A percentile compares a stretch with the other conserved stretches of the same genome.
Evolutionary conservation across 1,140 invertebrate genomes (phyloP).

Genomic region (Procambarus clarkii): DNA sequence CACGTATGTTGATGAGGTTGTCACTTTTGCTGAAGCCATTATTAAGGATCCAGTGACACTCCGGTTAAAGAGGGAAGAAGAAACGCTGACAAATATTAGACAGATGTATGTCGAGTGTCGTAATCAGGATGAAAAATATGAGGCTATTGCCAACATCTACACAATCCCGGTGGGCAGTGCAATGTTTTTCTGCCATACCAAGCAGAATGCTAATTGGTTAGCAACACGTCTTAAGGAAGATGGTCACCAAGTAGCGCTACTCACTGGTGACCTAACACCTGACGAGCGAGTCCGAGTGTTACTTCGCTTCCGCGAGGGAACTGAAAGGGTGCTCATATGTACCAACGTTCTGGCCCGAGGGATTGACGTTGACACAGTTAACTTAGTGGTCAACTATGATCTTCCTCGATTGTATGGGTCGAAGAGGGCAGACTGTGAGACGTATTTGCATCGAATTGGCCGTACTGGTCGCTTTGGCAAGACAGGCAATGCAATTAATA

Average conservation of each 20-base stretch:
- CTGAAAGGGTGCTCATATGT: slow-evolving; percentile 98
- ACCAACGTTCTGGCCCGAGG: slow-evolving; percentile 97
- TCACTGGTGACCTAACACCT: slow-evolving; percentile 88
- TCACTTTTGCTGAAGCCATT: slow-evolving; percentile 97
- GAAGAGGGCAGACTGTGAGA: slow-evolving; percentile 93
- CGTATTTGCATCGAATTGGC: slow-evolving; percentile 97
- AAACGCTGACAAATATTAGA: slow-evolving; percentile 97
- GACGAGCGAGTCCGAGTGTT: slow-evolving; percentile 94
- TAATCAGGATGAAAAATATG: slow-evolving; percentile 88
- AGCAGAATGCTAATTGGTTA: slow-evolving; percentile 92
- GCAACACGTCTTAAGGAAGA: slow-evolving; percentile 91
- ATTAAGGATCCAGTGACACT: slow-evolving; percentile 94
- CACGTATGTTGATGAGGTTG: slow-evolving; percentile 95
- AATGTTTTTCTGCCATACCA: slow-evolving; percentile 98
- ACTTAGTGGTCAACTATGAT: slow-evolving; percentile 99
- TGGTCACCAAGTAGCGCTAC: slow-evolving; percentile 94
- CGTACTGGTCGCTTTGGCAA: slow-evolving; percentile 97
- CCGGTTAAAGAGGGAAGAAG: slow-evolving; percentile 87
- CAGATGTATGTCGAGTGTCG: slow-evolving; percentile 93
- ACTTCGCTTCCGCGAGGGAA: slow-evolving; percentile 93
- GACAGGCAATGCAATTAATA: slow-evolving; percentile 95
- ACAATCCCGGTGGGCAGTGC: slow-evolving; percentile 97
- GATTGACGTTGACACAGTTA: slow-evolving; percentile 95
- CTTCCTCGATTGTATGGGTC: slow-evolving; percentile 88
- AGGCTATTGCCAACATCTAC: slow-evolving; percentile 96